Percentiles rank a stretch among this genome's conserved stretches.
Conservation (phyloP, 1,140 invertebrate genomes). For the Eumaeus atala region DNA sequence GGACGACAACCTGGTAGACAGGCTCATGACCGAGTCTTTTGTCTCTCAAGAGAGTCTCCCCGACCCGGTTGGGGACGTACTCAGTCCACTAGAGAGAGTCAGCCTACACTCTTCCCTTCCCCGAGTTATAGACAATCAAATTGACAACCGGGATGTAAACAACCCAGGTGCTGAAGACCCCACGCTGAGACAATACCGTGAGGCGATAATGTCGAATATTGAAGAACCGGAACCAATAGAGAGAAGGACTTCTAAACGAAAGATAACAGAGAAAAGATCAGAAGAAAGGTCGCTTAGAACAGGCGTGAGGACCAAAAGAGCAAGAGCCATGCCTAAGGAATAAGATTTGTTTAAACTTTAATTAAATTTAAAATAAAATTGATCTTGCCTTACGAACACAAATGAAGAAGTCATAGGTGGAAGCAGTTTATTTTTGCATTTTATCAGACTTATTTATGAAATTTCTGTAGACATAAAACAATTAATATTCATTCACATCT, state of each 20-base stretch:
- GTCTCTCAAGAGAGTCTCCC: constrained; percentile 30
- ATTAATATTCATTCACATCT: too few species aligned
- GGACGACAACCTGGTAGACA: constrained; percentile 32
- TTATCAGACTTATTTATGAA: too few species aligned
- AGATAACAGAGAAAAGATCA: neutral
- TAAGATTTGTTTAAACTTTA: too few species aligned
- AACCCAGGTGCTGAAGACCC: constrained; percentile 20
- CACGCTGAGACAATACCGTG: constrained; percentile 33
- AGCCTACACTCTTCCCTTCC: constrained; percentile 28
- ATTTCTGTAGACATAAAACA: too few species aligned
- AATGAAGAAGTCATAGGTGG: too few species aligned
- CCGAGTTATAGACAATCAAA: constrained; percentile 17
- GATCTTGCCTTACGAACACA: too few species aligned
- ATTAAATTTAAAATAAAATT: too few species aligned
- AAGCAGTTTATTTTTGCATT: too few species aligned
- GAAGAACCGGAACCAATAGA: too few species aligned
- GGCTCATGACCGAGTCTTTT: constrained; percentile 33
- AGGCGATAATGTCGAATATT: constrained; percentile 27
- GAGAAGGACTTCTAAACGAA: neutral
- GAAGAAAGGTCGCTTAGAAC: constrained; percentile 18
- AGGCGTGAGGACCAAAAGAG: constrained; percentile 33
- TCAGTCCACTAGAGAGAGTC: constrained; percentile 38
- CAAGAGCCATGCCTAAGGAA: constrained; percentile 15
- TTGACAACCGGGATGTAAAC: constrained; percentile 2
- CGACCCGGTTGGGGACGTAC: constrained; percentile 38